Evolutionary conservation across 2,113 vertebrate genomes (phyloP), one percentile per base, ranked within the genome.

Genomic region (Tragelaphus buxtoni): DNA sequence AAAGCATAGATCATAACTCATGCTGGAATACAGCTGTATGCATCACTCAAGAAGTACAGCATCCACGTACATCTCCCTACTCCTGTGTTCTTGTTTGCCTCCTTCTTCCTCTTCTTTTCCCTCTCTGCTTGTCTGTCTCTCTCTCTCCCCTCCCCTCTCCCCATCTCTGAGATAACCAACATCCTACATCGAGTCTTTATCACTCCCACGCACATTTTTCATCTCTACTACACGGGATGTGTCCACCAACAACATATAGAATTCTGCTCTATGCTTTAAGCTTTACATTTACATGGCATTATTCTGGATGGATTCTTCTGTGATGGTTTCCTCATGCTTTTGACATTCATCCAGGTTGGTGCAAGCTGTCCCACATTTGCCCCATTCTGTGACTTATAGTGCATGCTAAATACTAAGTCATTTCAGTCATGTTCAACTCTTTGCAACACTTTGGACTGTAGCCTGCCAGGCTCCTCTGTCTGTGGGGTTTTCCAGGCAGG

Each of bases 31-130:
- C 22, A 69, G 42, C 42, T 74, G 12, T 42, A 56, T n/a, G 49
- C 76, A 82, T 55, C 28, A 9, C 14, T 13, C 47, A 24, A 77
- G 56, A 85, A 84, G 56, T 42, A 24, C 35, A 47, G 55, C 30
- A 6, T 63, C 32, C 28, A 1, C 0, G 4, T 9, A 28, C 18
- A 32, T 2, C 9, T 35, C 24, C 4, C 24, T 53, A 1, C 7
- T 77, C 28, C 51, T 26, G 1, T 1, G 11, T 30, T 24, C 20
- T 61, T 4, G 1, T 22, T 32, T 11, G n/a, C 30, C 65, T 30
- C 39, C 17, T 3, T 20, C 74, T 47, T 17, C 63, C n/a, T 69
- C 17, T 20, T 69, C 63, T 20, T 65, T 32, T 20, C 8, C 63
- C 32, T 69, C 63, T 69, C 17, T 35, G 63, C n/a, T 35, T 35